Evolutionary conservation across 2,888 invertebrate genomes (phyloP).

Genomic region (Drosophila recens): DNA sequence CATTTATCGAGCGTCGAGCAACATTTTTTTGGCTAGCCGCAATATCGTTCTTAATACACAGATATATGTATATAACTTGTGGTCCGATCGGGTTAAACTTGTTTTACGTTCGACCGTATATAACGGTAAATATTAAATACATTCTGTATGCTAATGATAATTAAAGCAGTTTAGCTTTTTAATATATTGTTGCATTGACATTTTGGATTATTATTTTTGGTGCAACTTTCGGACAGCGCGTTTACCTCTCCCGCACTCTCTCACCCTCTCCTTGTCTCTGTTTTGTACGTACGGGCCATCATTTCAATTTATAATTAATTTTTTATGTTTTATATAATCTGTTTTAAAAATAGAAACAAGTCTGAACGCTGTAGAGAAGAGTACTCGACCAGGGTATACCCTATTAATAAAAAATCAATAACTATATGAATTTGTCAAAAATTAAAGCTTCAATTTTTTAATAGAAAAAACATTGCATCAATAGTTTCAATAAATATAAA

Average conservation of each 20-base stretch:
- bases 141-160: conserved; percentile 39
- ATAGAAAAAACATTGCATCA: too few relatives aligned
- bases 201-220: conserved; percentile 38
- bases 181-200: conserved; percentile 56
- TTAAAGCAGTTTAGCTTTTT: conserved; percentile 53
- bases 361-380: not conserved
- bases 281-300: conserved; percentile 1
- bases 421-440: too few relatives aligned
- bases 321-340: conserved; percentile 16
- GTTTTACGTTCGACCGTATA: conserved; percentile 53
- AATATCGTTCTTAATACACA: conserved; percentile 40
- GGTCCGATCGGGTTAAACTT: conserved; percentile 67
- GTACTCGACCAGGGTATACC: not conserved
- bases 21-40: conserved; percentile 48
- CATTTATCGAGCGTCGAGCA: conserved; percentile 29
- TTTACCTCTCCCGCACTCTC: not conserved
- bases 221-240: conserved; percentile 29
- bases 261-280: not conserved
- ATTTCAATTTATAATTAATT: conserved; percentile 35
- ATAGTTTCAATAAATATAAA: not conserved
- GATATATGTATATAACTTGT: conserved; percentile 22
- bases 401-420: not conserved
- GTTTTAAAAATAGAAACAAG: conserved; percentile 29
- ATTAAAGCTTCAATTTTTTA: too few relatives aligned
- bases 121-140: conserved; percentile 75